Evolutionary conservation across 2,113 vertebrate genomes (phyloP), one percentile per base, ranked within the genome.

Genomic region (Pteropus alecto): DNA sequence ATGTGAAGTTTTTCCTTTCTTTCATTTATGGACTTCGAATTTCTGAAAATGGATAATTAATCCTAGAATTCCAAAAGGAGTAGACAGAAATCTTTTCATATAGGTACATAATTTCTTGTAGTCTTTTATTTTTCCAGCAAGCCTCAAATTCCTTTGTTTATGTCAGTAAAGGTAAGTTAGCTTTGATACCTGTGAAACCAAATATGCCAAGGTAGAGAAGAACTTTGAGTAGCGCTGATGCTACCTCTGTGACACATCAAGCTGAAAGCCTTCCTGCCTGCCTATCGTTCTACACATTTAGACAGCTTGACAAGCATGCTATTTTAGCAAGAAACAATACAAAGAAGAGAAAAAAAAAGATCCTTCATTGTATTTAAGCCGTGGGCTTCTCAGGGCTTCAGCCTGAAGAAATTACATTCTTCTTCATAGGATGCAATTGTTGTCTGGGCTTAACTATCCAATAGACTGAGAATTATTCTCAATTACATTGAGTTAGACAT

Each of bases 271-370:
- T 87, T 92, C 65, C 46, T 94, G 41, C 74, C 56, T 94, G 90
- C 95, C 87, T 95, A 65, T 97, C 7, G 12, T 95, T 97, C 83
- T 94, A 77, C 89, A 94, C 70, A 78, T 92, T 93, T 82, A 96
- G 92, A 93, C 1, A 2, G 74, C 21, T 93, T 97, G 93, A 97
- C 94, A 97, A 97, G 93, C 58, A 90, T 95, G 93, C 79, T 97
- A 95, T 95, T 98, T 96, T 95, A 97, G 95, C 93, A 93, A 95
- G 97, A 97, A 98, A 97, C 89, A 98, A 97, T 95, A 94, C 41
- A 93, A 97, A 97, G 33, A 33, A 18, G 51, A 60, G 83, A 51
- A 41, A 35, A 97, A 93, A 93, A 97, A 94, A 90, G 54, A 95
- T 35, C 41, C 91, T 96, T 96, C 63, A 87, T 81, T 91, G 67